Percentiles rank a stretch among this genome's conserved stretches.
phyloP scores from a whole-genome alignment of 35 echinoderm and acorn worm genomes.

The Diadema setosum region DNA sequence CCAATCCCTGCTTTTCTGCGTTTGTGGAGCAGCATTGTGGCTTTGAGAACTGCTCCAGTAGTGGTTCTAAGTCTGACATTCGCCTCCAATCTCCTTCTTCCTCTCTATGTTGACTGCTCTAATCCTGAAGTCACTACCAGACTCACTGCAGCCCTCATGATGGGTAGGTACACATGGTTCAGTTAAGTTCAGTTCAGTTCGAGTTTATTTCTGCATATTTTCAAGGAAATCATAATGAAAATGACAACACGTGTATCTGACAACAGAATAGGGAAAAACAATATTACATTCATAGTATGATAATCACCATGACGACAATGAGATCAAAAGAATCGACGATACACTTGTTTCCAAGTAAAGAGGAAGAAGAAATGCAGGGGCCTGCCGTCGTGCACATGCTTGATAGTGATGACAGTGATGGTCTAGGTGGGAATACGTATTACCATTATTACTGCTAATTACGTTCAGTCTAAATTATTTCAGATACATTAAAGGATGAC shows the following conservation, averaged over 20 bases:
- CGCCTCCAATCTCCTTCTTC: conserved; percentile 29
- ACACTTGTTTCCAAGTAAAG: too few species aligned
- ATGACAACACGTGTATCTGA: too few species aligned
- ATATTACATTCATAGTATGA: too few species aligned
- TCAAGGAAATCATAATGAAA: neutral
- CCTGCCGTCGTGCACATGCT: too few species aligned
- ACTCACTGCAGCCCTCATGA: neutral
- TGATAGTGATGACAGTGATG: too few species aligned
- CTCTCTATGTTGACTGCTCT: conserved; percentile 3
- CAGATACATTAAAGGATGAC: neutral
- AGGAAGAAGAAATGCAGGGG: too few species aligned
- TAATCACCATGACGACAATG: too few species aligned
- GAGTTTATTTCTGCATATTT: neutral
- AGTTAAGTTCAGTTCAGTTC: neutral
- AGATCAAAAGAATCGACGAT: too few species aligned
- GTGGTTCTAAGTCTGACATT: conserved; percentile 37
- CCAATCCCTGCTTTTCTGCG: conserved; percentile 51
- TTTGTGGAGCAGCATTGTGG: conserved; percentile 46
- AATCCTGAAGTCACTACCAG: neutral
- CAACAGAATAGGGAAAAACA: too few species aligned
- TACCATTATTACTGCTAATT: too few species aligned
- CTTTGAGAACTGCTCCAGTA: neutral
- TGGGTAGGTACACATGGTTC: neutral
- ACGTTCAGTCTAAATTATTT: too few species aligned
- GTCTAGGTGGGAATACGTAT: too few species aligned